phyloP scores from a whole-genome alignment of 2,797 vertebrate genomes.

The Diplodus puntazzo region DNA sequence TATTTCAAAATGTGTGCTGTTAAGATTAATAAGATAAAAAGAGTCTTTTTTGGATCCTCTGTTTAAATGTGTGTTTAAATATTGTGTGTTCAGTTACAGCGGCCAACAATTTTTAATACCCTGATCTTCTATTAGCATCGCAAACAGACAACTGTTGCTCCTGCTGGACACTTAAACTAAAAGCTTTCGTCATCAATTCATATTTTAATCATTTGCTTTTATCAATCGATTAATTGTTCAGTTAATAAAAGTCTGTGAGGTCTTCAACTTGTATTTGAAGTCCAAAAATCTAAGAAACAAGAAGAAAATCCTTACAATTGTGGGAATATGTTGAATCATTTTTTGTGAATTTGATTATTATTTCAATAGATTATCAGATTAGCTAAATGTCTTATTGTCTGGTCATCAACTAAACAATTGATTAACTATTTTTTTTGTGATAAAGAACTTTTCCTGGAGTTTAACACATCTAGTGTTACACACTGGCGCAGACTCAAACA shows the following conservation, averaged over 20 bases:
- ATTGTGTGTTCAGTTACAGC: background rate
- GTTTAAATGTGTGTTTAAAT: background rate
- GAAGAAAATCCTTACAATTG: background rate
- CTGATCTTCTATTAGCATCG: background rate
- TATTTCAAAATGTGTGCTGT: background rate
- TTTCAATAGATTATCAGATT: background rate
- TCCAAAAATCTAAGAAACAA: background rate
- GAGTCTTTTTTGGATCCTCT: background rate
- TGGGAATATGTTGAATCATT: background rate
- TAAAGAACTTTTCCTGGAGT: background rate
- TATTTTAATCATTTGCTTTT: background rate
- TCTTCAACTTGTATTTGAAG: background rate
- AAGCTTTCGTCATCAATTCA: background rate
- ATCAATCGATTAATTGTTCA: background rate
- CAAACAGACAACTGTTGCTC: slow-evolving; percentile 4
- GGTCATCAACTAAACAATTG: background rate
- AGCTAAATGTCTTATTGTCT: background rate
- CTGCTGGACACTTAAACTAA: background rate
- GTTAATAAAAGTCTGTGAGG: background rate
- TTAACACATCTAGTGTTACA: background rate
- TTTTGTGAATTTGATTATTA: background rate
- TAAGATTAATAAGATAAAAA: background rate
- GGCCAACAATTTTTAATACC: background rate
- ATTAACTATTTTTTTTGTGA: background rate
- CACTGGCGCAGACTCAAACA: background rate